Base-by-base conservation (phyloP, 2,113 vertebrate species). In the Tyrannus savana region DNA sequence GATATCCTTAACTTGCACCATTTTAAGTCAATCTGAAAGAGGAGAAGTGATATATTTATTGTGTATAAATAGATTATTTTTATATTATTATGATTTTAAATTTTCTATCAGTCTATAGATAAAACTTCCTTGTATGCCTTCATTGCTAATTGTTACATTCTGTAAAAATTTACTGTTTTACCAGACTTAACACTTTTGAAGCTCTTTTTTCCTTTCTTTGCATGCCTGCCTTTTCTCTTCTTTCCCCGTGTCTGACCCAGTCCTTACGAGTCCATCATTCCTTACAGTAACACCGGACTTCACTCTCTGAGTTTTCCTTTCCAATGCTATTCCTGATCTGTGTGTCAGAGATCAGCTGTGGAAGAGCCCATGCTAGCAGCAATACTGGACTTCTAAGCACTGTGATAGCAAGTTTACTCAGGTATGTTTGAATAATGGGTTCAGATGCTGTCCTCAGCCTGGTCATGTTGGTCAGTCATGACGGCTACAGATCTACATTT, bases 141-240 rank as follows among this genome's bases (percentile, higher is more conserved):
- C 0, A 2, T 81, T 5, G 2, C 37, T 93, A 69, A 76, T 58
- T 86, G 47, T 89, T 92, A 68, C 23, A 66, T 28, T 83, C 67
- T 77, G 82, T 94, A 91, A 96, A 97, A 85, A 74, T 59, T 28
- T 90, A 49, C 41, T 86, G 50, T 85, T 89, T 89, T 93, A 84
- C 44, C 37, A 69, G n/a, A 82, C 66, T 82, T 81, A 44, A 0
- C 19, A 23, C 62, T 75, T 22, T 3, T 10, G 14, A 78, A 87
- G 82, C 52, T 87, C 53, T 73, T 63, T 74, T 73, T 63, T 49
- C 19, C 27, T 27, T 82, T 93, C 72, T 72, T 78, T 3, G 2
- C 23, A 7, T 73, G 53, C 37, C 30, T 93, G 49, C n/a, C 75
- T 73, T 91, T 77, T 68, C n/a, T 69, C 19, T 68, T 68, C 44